phyloP scores from a whole-genome alignment of 2,113 vertebrate species.

The rat (Rattus norvegicus) region DNA sequence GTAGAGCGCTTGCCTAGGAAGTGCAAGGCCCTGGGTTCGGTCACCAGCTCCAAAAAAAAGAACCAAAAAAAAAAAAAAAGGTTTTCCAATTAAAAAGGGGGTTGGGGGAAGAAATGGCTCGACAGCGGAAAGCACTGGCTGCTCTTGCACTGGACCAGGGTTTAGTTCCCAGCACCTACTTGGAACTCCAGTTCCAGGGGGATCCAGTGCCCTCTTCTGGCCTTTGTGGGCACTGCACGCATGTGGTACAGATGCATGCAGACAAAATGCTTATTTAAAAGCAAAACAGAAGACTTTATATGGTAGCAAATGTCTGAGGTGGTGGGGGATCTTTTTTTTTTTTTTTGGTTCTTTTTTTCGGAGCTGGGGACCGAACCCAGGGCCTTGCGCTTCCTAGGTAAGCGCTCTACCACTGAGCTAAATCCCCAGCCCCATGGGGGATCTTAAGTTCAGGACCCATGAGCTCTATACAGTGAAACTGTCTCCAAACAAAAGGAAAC shows the following conservation, averaged over 20 bases:
- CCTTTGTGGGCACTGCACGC: neutral
- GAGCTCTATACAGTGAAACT: neutral
- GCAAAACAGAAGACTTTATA: neutral
- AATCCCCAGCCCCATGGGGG: no score
- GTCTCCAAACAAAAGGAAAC: neutral
- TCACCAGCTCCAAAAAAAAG: no score
- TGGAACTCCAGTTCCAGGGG: neutral
- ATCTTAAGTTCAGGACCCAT: neutral
- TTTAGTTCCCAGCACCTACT: neutral
- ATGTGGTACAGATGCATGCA: neutral
- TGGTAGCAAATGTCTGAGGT: neutral
- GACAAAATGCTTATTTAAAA: neutral
- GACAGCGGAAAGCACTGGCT: neutral
- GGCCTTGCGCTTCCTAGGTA: no score
- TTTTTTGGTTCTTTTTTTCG: no score
- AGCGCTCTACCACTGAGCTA: no score
- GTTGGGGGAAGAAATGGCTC: neutral
- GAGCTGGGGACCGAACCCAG: no score
- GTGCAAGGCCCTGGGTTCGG: no score
- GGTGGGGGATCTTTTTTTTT: neutral
- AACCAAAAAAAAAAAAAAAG: no score
- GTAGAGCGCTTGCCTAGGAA: no score
- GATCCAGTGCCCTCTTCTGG: neutral
- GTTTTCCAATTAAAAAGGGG: neutral
- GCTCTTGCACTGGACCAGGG: neutral